A percentile compares a stretch with the other conserved stretches of the same genome.
Conservation (phyloP, 1,140 invertebrate species). For the Cotesia chilonis region DNA sequence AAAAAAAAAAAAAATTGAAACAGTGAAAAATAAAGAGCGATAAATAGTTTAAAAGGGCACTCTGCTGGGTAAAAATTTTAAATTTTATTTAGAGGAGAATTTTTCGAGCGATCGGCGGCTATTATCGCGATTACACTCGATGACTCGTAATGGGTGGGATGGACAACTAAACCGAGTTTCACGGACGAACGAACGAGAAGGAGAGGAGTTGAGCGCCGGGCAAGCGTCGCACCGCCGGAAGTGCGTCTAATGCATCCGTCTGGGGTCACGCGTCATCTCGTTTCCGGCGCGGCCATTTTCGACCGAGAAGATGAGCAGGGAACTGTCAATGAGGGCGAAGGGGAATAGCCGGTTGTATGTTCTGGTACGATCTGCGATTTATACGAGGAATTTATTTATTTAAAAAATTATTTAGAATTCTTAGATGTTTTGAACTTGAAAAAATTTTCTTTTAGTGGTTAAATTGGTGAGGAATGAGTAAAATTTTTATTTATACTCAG, state of each 20-base stretch:
- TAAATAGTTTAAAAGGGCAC: not conserved
- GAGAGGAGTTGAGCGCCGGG: constrained; percentile 48
- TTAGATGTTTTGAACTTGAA: too few relatives aligned
- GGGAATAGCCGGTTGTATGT: constrained; percentile 14
- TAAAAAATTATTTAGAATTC: too few relatives aligned
- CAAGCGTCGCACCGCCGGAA: constrained; percentile 61
- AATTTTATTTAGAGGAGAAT: not conserved
- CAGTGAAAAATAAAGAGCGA: not conserved
- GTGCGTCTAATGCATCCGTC: constrained; percentile 68
- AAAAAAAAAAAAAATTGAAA: not conserved
- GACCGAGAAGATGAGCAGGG: constrained; percentile 52
- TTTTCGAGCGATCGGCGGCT: constrained; percentile 22
- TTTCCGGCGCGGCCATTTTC: constrained; percentile 63
- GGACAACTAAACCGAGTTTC: constrained; percentile 46
- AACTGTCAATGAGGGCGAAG: constrained; percentile 23
- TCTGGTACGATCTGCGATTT: too few relatives aligned
- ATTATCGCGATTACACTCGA: constrained; percentile 38
- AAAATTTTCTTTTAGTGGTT: too few relatives aligned
- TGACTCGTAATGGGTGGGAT: constrained; percentile 50
- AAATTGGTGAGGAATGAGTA: too few relatives aligned
- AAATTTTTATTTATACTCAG: too few relatives aligned
- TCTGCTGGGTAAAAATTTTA: not conserved
- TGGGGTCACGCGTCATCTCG: constrained; percentile 64
- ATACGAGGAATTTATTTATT: too few relatives aligned
- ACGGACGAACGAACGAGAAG: constrained; percentile 41